These are phyloP conservation scores for Nematolebias whitei DNA, from an alignment of 2,113 vertebrate genomes.

Conservation along the genomic window DNA sequence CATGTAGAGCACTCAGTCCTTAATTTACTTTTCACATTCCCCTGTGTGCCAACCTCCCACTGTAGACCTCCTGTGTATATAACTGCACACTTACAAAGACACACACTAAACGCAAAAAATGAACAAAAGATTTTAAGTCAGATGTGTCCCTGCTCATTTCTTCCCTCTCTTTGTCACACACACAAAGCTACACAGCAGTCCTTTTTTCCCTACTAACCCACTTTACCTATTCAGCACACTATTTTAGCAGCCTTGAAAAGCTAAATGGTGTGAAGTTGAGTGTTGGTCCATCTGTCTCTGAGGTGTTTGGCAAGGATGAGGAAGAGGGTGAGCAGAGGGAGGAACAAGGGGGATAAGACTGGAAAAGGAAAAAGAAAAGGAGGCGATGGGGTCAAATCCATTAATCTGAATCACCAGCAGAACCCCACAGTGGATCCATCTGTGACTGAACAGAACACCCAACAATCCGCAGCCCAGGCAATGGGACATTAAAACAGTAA, in stretches of 20 bases:
- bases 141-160: conserved; percentile 2
- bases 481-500: conserved; percentile 58
- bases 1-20: conserved; percentile 74
- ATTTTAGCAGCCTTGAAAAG: conserved; percentile 75
- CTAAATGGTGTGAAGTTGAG: conserved; percentile 81
- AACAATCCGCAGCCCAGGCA: conserved; percentile 59
- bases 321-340: conserved; percentile 58
- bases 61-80: conserved; percentile 42
- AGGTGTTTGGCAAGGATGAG: conserved; percentile 68
- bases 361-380: conserved; percentile 57
- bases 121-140: conserved; percentile 32
- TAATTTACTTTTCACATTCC: conserved; percentile 71
- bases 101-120: conserved; percentile 14
- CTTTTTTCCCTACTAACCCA: conserved; percentile 48
- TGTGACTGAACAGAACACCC: conserved; percentile 58
- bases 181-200: conserved; percentile 25
- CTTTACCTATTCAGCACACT: conserved; percentile 62
- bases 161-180: conserved; percentile 2
- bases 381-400: conserved; percentile 67
- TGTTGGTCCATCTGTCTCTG: conserved; percentile 77
- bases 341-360: conserved; percentile 35
- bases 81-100: conserved; percentile 39
- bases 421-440: conserved; percentile 73
- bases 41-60: conserved; percentile 55
- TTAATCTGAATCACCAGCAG: conserved; percentile 77